Base-by-base conservation (phyloP, 2,797 vertebrate genomes). In the Sarcoramphus papa region DNA sequence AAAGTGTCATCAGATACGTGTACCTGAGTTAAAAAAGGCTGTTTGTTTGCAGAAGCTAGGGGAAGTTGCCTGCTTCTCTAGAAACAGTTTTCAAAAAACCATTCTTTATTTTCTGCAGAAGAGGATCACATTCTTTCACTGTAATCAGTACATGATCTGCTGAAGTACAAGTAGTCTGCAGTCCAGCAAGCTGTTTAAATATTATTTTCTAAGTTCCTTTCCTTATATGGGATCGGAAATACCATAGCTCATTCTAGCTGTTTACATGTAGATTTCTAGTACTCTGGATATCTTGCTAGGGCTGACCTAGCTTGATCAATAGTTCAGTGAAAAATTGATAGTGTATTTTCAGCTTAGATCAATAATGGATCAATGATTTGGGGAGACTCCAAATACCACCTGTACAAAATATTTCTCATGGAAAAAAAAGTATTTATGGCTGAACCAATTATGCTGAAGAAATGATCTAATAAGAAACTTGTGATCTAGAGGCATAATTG, bases 181-280 rank as follows among this genome's bases (percentile, higher is more conserved):
- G 53, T 80, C 57, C 50, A 79, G 23, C 60, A 54, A 54, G 72
- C 73, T 67, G 23, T 68, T 95, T 19, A 43, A 74, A 62, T 88
- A 50, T 30, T 79, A 45, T 90, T 95, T 93, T 84, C 53, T 33
- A 20, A 78, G 56, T 94, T 95, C 76, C 79, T 90, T 93, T 92
- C 87, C 85, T 70, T 90, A 30, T 75, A 77, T 54, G 73, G 62
- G 48, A 19, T 68, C 3, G 0, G 80, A 81, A 69, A 76, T 72
- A 60, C 4, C 35, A 2, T 7, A 27, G 83, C 79, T 93, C 45
- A 4, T 92, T 95, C 76, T 45, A 69, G 63, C 60, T 68, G 30
- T 45, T 37, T 53, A 25, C 48, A 40, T 14, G 31, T 30, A 24
- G 41, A 8, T 75, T 90, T 59, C 43, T 68, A 33, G 54, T 50